A percentile compares a stretch with the other conserved stretches of the same genome.
These are phyloP conservation scores for Ursus arctos DNA, from an alignment of 2,113 vertebrate genomes.

Conservation along the genomic window DNA sequence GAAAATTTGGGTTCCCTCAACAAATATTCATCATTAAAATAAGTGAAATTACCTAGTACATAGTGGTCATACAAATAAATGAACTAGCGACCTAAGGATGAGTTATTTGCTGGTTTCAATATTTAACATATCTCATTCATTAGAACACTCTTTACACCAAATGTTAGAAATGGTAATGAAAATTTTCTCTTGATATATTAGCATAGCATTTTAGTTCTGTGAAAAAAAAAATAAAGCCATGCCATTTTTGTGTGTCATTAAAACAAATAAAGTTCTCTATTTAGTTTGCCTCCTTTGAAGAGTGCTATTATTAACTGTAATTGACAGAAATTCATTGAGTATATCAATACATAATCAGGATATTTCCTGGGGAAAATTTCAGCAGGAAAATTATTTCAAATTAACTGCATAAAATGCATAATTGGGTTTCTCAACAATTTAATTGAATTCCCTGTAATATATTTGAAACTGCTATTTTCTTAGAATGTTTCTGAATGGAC, in stretches of 20 bases:
- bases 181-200: not conserved
- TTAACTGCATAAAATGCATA: not conserved
- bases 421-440: no score
- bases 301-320: not conserved
- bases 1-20: not conserved
- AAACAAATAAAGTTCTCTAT: not conserved
- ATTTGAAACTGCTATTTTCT: no score
- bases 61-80: not conserved
- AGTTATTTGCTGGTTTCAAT: not conserved
- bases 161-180: not conserved
- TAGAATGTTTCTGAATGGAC: no score
- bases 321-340: not conserved
- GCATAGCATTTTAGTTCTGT: not conserved
- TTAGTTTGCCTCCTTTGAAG: not conserved
- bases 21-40: not conserved
- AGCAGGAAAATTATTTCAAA: not conserved
- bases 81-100: no score
- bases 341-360: not conserved
- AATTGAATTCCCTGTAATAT: no score
- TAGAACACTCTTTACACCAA: not conserved
- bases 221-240: not conserved
- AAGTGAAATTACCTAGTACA: not conserved
- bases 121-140: not conserved
- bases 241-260: not conserved
- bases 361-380: not conserved